These are phyloP conservation scores for Hydrotaea diabolus DNA, from an alignment of 2,888 invertebrate species.

Conservation along the genomic window DNA sequence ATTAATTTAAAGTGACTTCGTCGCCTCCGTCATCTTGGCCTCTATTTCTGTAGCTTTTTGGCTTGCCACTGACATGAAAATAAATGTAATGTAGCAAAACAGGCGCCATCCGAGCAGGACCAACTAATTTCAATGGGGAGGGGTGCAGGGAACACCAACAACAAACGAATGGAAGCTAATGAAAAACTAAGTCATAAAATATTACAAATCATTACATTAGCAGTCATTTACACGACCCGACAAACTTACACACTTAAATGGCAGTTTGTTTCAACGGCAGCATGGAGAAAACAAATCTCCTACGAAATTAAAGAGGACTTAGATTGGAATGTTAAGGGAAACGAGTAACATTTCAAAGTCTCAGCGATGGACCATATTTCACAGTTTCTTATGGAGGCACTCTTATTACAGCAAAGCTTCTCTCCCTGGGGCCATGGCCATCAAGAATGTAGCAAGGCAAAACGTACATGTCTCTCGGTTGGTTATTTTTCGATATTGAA, in stretches of 20 bases:
- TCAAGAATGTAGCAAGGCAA: background rate
- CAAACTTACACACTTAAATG: constrained; percentile 30
- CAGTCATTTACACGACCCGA: constrained; percentile 57
- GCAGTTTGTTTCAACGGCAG: constrained; percentile 41
- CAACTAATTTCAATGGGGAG: constrained; percentile 39
- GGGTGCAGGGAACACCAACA: background rate
- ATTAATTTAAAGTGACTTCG: constrained; percentile 66
- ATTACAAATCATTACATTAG: constrained; percentile 63
- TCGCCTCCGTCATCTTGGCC: background rate
- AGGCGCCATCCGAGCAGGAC: constrained; percentile 56
- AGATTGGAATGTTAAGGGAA: too few species aligned
- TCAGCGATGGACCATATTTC: too few species aligned
- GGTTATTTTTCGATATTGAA: too few species aligned
- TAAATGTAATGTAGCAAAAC: constrained; percentile 63
- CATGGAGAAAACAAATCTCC: background rate
- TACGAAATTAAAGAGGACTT: background rate
- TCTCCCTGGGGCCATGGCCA: too few species aligned
- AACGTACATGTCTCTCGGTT: too few species aligned
- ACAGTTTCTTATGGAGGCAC: too few species aligned
- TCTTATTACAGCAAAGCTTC: background rate
- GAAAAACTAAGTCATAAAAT: constrained; percentile 60
- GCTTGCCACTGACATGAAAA: constrained; percentile 50
- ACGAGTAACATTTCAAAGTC: too few species aligned
- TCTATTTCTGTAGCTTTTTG: constrained; percentile 26
- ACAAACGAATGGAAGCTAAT: constrained; percentile 51